Evolutionary conservation across 2,113 vertebrate genomes (phyloP).

Genomic region (Hippocampus comes): DNA sequence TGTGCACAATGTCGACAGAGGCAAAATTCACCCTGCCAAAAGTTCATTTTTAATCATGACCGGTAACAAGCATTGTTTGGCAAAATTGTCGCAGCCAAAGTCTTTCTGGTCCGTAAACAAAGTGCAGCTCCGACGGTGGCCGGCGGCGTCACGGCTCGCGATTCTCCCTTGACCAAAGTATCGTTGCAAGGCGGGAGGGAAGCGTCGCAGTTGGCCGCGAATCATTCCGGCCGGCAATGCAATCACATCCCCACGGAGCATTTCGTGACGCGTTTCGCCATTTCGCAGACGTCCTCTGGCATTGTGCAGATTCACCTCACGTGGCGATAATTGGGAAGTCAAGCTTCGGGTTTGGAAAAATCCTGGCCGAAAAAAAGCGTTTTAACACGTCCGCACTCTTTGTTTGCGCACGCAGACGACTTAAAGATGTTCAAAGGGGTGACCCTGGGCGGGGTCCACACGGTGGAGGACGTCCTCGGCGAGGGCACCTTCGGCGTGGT

Average conservation of each 20-base stretch:
- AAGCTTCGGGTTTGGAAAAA: background rate
- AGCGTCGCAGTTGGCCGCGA: background rate
- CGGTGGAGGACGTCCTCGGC: background rate
- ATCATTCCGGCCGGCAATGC: background rate
- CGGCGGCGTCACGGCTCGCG: background rate
- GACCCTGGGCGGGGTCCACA: background rate
- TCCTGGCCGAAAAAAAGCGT: background rate
- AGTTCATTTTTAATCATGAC: background rate
- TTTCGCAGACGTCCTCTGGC: background rate
- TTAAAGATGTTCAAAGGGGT: conserved; percentile 8
- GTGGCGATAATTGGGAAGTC: background rate
- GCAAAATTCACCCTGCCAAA: background rate
- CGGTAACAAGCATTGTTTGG: background rate
- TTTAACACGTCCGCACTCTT: background rate
- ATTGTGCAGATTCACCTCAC: background rate
- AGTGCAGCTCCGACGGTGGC: too few species aligned
- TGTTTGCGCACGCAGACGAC: background rate
- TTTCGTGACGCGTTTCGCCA: background rate
- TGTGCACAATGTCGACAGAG: conserved; percentile 1
- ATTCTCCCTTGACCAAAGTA: too few species aligned
- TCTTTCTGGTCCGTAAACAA: background rate
- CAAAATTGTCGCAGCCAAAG: background rate
- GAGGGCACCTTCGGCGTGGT: conserved; percentile 11
- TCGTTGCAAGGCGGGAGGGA: too few species aligned
- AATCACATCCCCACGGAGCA: background rate